Base-by-base conservation (phyloP, 2,797 vertebrate genomes). In the Numenius phaeopus region DNA sequence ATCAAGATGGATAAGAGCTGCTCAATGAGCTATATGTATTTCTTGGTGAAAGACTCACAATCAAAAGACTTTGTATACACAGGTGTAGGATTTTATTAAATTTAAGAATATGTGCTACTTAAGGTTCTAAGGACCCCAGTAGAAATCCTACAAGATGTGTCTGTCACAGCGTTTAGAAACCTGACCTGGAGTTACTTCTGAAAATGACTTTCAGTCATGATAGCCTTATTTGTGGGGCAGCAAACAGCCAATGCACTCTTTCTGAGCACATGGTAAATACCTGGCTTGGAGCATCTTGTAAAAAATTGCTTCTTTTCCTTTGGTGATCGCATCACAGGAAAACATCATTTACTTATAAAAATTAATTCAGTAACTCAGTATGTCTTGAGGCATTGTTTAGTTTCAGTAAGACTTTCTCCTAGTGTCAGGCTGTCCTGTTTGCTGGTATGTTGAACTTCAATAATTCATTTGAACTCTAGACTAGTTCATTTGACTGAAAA, bases 21-120 rank as follows among this genome's bases (percentile, higher is more conserved):
- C 26, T 72, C 20, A 34, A 17, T 1, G 1, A 19, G 24, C 55
- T 79, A 0, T 32, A 30, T 2, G 3, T 37, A 23, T 46, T 61
- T 81, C 59, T 58, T 50, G 42, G 21, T 44, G 42, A 90, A 67
- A 57, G 42, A 40, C 17, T 69, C 34, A 37, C 13, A 72, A 61
- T 49, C 18, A 20, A 30, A 58, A 85, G 13, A 40, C 54, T 66
- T 62, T 39, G 26, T 57, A 49, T 52, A 49, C 50, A 42, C n/a
- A 52, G 70, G 30, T 64, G 62, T 5, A 40, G 20, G 19, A 40
- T 46, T 58, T 67, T 52, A 47, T 52, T 75, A 52, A 47, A 64
- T 5, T 50, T 46, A 52, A 39, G 17, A 67, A 69, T 73, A 66
- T 49, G 40, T 17, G 29, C 29, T 64, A 29, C 30, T 32, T 62